Conservation (phyloP, 2,113 vertebrate genomes). For the pig (Sus scrofa) region DNA sequence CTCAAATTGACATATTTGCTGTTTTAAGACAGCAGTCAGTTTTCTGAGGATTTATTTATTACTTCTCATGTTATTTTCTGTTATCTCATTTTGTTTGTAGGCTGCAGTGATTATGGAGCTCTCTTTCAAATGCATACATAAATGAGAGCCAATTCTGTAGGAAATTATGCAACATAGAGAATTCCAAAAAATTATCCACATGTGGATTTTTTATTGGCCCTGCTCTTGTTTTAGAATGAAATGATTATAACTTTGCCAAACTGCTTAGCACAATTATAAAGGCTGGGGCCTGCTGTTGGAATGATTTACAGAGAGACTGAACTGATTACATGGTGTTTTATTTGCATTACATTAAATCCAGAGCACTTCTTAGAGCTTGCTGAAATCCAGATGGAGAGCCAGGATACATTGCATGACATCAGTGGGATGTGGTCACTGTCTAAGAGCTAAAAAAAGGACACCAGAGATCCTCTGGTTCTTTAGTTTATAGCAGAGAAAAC, state of each 20-base stretch:
- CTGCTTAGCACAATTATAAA: slow-evolving; percentile 71
- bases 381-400: slow-evolving; percentile 47
- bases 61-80: slow-evolving; percentile 12
- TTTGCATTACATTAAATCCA: slow-evolving; percentile 74
- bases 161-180: slow-evolving; percentile 80
- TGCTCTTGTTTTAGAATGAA: slow-evolving; percentile 71
- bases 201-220: slow-evolving; percentile 81
- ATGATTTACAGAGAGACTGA: slow-evolving; percentile 67
- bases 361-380: slow-evolving; percentile 61
- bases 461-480: background rate
- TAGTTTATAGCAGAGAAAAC: slow-evolving; percentile 19
- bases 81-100: slow-evolving; percentile 41
- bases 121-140: slow-evolving; percentile 65
- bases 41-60: slow-evolving; percentile 32
- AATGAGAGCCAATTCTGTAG: slow-evolving; percentile 76
- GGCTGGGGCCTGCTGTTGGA: slow-evolving; percentile 60
- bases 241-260: slow-evolving; percentile 79
- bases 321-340: slow-evolving; percentile 78
- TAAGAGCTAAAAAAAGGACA: slow-evolving; percentile 6
- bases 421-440: slow-evolving; percentile 44
- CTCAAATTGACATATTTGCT: background rate
- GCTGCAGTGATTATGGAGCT: background rate
- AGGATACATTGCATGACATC: slow-evolving; percentile 50
- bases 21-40: slow-evolving; percentile 6
- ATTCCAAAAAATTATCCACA: slow-evolving; percentile 78